Conservation (phyloP, 1,140 invertebrate species). For the Sinonovacula constricta region DNA sequence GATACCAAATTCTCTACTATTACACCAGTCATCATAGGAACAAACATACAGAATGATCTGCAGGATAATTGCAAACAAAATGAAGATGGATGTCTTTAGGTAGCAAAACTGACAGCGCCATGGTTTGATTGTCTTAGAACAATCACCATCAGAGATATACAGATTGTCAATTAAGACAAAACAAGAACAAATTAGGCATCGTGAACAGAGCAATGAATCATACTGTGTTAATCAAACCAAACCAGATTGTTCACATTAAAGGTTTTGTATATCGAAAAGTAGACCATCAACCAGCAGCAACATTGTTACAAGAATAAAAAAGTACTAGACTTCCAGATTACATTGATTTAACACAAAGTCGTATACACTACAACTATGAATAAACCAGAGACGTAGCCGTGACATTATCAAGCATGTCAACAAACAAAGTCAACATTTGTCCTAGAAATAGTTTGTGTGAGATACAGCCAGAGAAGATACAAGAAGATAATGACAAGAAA, state of each 20-base stretch:
- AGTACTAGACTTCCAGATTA: slow-evolving; percentile 1
- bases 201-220: slow-evolving; percentile 17
- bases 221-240: slow-evolving; percentile 13
- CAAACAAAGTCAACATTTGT: slow-evolving; percentile 49
- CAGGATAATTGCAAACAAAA: neutral
- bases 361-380: slow-evolving; percentile 25
- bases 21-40: slow-evolving; percentile 15
- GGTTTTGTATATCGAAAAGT: no score
- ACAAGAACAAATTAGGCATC: no score
- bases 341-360: slow-evolving; percentile 34
- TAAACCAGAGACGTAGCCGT: slow-evolving; percentile 5
- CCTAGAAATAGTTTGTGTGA: no score
- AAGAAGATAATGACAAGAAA: neutral
- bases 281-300: neutral
- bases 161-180: neutral
- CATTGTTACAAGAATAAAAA: slow-evolving; percentile 24
- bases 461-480: slow-evolving; percentile 34
- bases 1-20: neutral
- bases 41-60: neutral
- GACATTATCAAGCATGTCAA: slow-evolving; percentile 38
- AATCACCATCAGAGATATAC: neutral
- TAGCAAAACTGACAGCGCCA: neutral
- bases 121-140: slow-evolving; percentile 23
- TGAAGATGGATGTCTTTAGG: slow-evolving; percentile 14
- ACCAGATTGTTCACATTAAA: no score